Evolutionary conservation across 1,140 invertebrate species (phyloP).

Genomic region (Zaprionus davidi): DNA sequence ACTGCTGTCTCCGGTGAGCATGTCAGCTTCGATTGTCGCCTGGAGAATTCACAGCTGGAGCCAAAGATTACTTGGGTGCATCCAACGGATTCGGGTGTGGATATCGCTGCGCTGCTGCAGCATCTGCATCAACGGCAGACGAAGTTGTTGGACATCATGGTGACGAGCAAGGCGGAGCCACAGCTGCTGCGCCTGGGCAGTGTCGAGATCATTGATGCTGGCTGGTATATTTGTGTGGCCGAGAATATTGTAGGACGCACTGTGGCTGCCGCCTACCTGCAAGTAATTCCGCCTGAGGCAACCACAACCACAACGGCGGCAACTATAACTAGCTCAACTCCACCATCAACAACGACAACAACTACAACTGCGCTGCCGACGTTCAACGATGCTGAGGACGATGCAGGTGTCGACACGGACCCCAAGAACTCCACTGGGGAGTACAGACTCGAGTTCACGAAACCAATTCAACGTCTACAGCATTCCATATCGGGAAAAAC

Average conservation of each 20-base stretch:
- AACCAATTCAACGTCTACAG: conserved; percentile 32
- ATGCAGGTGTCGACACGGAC: conserved; percentile 20
- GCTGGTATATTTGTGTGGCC: conserved; percentile 97
- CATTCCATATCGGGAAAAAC: conserved; percentile 87
- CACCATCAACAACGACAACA: conserved; percentile 6
- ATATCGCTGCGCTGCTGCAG: conserved; percentile 40
- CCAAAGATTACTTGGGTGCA: conserved; percentile 90
- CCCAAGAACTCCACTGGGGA: not conserved
- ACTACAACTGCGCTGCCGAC: conserved; percentile 2
- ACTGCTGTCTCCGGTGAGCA: conserved; percentile 89
- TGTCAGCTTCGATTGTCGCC: conserved; percentile 88
- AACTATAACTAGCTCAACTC: not conserved
- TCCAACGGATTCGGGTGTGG: not conserved
- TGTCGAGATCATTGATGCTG: conserved; percentile 91
- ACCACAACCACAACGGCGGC: conserved; percentile 13
- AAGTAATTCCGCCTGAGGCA: conserved; percentile 25
- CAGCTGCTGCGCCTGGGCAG: conserved; percentile 91
- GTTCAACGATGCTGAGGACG: conserved; percentile 39
- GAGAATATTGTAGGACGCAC: conserved; percentile 92
- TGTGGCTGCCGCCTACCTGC: conserved; percentile 91
- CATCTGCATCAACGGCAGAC: conserved; percentile 21
- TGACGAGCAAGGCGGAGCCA: conserved; percentile 48
- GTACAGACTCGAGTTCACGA: conserved; percentile 42
- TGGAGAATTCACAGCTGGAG: conserved; percentile 89
- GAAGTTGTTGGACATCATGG: conserved; percentile 7